A percentile compares a stretch with the other conserved stretches of the same genome.
phyloP scores from a whole-genome alignment of 2,797 vertebrate species.

The Ctenochaetus hawaiiensis region DNA sequence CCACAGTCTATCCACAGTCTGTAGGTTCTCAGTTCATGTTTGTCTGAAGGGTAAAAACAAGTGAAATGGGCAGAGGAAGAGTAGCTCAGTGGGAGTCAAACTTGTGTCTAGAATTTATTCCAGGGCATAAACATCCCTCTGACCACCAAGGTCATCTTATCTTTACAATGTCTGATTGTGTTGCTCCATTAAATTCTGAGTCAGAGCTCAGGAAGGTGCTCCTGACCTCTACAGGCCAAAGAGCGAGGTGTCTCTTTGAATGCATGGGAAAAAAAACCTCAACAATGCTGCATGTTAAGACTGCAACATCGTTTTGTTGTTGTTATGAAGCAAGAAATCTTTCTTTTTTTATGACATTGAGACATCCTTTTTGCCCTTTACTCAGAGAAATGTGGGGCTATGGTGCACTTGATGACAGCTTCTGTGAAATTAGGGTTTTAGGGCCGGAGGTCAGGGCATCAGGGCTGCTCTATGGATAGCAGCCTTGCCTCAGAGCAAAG shows the following conservation, averaged over 20 bases:
- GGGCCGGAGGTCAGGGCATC: too few relatives aligned
- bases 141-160: constrained; percentile 47
- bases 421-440: not conserved
- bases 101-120: constrained; percentile 31
- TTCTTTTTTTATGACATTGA: not conserved
- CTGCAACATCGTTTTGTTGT: not conserved
- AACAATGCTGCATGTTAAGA: not conserved
- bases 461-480: too few relatives aligned
- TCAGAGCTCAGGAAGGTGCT: constrained; percentile 9
- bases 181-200: constrained; percentile 38
- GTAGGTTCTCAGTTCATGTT: constrained; percentile 6
- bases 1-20: constrained; percentile 2
- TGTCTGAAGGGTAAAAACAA: constrained; percentile 22
- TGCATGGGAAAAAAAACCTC: not conserved
- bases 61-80: not conserved
- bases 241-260: constrained; percentile 3
- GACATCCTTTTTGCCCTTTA: not conserved
- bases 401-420: not conserved
- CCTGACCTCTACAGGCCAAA: constrained; percentile 28
- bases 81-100: constrained; percentile 14
- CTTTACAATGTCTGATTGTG: constrained; percentile 39
- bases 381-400: constrained; percentile 3
- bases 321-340: not conserved
- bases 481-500: too few relatives aligned
- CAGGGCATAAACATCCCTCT: constrained; percentile 25